phyloP scores from a whole-genome alignment of 37 sponge, comb jelly and placozoan species.

The Oopsacas minuta region DNA sequence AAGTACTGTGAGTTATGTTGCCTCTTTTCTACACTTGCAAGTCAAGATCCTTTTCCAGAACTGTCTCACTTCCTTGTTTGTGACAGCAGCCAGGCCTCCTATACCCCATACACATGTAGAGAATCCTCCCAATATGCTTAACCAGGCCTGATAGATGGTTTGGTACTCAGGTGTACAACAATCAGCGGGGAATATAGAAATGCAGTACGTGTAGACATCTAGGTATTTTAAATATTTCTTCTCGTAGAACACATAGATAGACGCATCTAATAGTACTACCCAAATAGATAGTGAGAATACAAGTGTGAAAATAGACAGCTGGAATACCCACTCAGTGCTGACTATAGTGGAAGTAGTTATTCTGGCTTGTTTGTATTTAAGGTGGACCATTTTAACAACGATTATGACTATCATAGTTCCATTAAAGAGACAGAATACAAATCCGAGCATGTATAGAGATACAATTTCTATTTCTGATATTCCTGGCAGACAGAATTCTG shows the following conservation, averaged over 20 bases:
- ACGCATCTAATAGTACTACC: neutral
- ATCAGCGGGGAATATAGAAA: neutral
- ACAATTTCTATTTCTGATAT: neutral
- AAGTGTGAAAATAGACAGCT: neutral
- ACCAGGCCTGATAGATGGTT: neutral
- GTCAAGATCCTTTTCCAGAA: neutral
- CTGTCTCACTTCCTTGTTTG: neutral
- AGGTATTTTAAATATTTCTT: neutral
- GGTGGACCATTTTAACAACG: neutral
- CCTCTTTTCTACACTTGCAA: neutral
- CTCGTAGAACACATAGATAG: neutral
- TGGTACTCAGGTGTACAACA: neutral
- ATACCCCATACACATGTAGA: neutral
- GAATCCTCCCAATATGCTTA: neutral
- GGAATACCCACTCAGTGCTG: neutral
- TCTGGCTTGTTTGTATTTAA: neutral
- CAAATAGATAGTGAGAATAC: neutral
- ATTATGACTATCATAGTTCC: neutral
- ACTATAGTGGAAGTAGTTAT: neutral
- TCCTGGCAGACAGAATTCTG: constrained; percentile 3
- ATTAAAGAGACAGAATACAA: neutral
- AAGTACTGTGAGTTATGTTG: neutral
- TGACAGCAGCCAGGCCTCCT: neutral
- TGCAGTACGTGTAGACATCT: neutral
- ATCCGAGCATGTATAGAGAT: neutral